Base-by-base conservation (phyloP, 2,113 vertebrate species). In the Athene cunicularia region DNA sequence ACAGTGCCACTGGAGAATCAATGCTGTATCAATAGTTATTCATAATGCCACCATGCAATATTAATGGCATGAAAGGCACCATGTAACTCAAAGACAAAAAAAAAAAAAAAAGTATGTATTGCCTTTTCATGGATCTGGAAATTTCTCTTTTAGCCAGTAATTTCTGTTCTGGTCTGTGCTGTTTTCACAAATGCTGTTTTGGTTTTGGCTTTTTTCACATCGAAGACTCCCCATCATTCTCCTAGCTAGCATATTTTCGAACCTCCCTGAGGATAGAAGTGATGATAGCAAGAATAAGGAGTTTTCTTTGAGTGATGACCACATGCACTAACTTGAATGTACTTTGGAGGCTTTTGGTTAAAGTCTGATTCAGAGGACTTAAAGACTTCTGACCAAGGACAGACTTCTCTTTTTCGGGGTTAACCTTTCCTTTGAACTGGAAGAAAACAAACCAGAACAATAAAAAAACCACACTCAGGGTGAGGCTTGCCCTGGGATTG, bases 401-500 rank as follows among this genome's bases (percentile, higher is more conserved):
- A 2, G 37, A 80, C 66, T 95, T 97, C 94, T 95, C 89, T 59
- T 94, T 96, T 80, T 13, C 35, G 70, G 70, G 86, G 62, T 91
- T 91, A 95, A 95, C 93, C 77, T 94, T 94, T 76, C 67, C 91
- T 94, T 95, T 97, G 86, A 97, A 93, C 84, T 94, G 83, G 81
- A 86, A 90, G 71, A 86, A 90, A 94, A 92, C 71, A 94, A 93
- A 95, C 81, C 90, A 96, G 64, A 87, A 94, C 90, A 88, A 88
- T 81, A 73, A 95, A 93, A 95, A 93, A 93, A 66, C 66, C 94
- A 85, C 90, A 66, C 13, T 77, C 20, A 45, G 83, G 55, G 70
- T 88, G 93, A 96, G 79, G 95, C 94, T 93, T 95, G 83, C 85
- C 73, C 45, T 73, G 56, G 55, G 39, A 80, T n/a, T 75, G 75